Evolutionary conservation across 2,797 vertebrate genomes (phyloP).

Genomic region (Diplodus puntazzo): DNA sequence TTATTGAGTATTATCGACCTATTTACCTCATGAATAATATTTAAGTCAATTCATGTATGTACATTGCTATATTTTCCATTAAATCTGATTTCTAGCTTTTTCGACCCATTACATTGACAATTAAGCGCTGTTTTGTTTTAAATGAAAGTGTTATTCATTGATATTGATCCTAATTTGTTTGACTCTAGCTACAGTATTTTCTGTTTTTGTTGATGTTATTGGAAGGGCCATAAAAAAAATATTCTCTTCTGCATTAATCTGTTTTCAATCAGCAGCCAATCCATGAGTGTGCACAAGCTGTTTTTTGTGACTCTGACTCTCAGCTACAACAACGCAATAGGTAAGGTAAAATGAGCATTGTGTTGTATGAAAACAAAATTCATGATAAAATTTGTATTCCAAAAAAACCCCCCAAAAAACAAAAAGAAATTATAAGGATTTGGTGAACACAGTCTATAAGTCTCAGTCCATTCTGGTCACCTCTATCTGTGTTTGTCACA

Average conservation of each 20-base stretch:
- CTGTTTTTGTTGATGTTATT: background rate
- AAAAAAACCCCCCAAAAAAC: no score
- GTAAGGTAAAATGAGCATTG: background rate
- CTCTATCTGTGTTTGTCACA: slow-evolving; percentile 22
- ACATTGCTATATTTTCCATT: background rate
- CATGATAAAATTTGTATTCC: background rate
- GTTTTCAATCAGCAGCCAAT: background rate
- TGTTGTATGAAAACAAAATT: slow-evolving; percentile 45
- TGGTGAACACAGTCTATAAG: background rate
- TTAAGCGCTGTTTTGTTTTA: background rate
- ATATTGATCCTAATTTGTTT: background rate
- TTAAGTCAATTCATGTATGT: background rate
- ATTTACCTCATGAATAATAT: background rate
- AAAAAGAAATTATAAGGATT: background rate
- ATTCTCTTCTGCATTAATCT: background rate
- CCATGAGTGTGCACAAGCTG: background rate
- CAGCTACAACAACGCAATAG: background rate
- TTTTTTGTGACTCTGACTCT: background rate
- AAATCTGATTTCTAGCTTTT: background rate
- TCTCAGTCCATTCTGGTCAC: slow-evolving; percentile 10
- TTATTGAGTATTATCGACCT: background rate
- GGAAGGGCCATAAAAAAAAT: background rate
- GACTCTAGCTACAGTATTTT: background rate
- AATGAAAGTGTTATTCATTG: background rate
- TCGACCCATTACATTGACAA: background rate